Evolutionary conservation across 2,113 vertebrate genomes (phyloP).

Genomic region (Callospermophilus lateralis): DNA sequence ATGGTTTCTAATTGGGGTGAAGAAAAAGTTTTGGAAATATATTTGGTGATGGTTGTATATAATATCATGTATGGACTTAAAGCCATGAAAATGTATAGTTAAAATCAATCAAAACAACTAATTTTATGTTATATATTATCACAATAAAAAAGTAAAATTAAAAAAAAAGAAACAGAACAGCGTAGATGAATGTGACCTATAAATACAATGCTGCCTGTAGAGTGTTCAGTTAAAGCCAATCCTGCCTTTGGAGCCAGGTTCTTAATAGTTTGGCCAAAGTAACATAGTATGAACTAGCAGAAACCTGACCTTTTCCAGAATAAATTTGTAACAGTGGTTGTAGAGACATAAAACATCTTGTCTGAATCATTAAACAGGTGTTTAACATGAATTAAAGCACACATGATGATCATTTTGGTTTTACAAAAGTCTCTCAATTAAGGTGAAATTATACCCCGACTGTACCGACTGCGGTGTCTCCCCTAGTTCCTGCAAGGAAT

Average conservation of each 20-base stretch:
- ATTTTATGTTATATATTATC: slow-evolving; percentile 3
- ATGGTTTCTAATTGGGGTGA: background rate
- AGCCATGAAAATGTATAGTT: background rate
- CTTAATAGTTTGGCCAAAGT: background rate
- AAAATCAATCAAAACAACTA: slow-evolving; percentile 7
- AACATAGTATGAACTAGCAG: background rate
- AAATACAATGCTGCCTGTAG: background rate
- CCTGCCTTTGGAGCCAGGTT: background rate
- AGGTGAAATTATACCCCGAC: background rate
- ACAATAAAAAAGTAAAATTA: background rate
- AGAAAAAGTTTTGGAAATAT: background rate
- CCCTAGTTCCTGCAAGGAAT: background rate
- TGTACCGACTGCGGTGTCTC: too few relatives aligned
- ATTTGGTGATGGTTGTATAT: background rate
- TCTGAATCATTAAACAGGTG: background rate
- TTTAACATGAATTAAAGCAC: slow-evolving; percentile 19
- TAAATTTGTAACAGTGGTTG: background rate
- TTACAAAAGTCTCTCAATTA: background rate
- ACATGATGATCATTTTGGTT: background rate
- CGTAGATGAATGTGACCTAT: background rate
- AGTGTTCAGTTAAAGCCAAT: background rate
- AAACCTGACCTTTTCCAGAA: background rate
- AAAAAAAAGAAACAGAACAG: background rate
- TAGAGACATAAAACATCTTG: background rate
- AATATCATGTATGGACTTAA: background rate